Conservation (phyloP, 2,888 invertebrate genomes). For the Agrotis segetum region DNA sequence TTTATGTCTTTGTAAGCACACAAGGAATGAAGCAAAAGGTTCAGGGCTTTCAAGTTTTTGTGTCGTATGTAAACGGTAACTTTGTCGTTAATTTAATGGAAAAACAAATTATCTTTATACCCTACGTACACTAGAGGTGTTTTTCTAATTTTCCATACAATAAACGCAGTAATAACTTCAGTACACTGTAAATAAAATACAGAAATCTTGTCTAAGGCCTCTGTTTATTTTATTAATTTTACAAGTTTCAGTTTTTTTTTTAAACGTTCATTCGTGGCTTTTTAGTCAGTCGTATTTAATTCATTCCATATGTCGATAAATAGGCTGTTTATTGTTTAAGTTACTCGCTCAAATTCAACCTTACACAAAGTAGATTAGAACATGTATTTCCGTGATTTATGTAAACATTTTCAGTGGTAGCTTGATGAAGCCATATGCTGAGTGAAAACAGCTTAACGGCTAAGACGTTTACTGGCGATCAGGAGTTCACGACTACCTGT, state of each 20-base stretch:
- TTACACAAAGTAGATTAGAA: background rate
- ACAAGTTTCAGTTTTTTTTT: background rate
- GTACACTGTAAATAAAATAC: too few relatives aligned
- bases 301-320: background rate
- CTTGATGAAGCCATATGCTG: conserved; percentile 47
- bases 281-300: too few relatives aligned
- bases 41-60: too few relatives aligned
- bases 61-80: too few relatives aligned
- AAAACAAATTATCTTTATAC: too few relatives aligned
- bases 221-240: background rate
- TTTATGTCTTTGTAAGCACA: background rate
- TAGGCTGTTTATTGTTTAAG: background rate
- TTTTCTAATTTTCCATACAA: too few relatives aligned
- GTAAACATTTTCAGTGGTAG: conserved; percentile 4
- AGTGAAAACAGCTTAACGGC: conserved; percentile 21
- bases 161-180: too few relatives aligned
- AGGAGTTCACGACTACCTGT: conserved; percentile 35
- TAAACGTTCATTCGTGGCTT: background rate
- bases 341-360: background rate
- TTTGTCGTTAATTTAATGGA: too few relatives aligned
- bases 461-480: conserved; percentile 35
- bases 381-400: conserved; percentile 7
- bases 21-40: background rate
- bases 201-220: too few relatives aligned
- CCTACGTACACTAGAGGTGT: too few relatives aligned